Conservation (phyloP, 2,797 vertebrate genomes). For the Aythya fuligula region DNA sequence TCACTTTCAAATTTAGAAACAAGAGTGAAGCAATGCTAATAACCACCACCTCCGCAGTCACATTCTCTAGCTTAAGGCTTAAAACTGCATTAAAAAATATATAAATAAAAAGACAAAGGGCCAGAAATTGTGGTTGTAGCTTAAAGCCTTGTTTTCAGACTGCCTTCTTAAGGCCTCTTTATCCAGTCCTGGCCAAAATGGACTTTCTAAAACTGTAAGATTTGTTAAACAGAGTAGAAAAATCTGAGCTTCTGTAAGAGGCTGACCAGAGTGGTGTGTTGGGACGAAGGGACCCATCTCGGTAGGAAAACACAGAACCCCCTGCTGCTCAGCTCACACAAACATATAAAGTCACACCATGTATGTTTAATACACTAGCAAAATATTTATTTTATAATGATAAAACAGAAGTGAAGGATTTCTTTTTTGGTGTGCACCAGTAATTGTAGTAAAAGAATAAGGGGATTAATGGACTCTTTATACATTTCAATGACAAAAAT, state of each 20-base stretch:
- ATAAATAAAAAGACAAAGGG: neutral
- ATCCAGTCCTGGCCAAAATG: neutral
- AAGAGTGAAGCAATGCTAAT: neutral
- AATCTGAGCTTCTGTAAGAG: neutral
- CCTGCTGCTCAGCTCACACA: neutral
- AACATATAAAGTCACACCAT: slow-evolving; percentile 49
- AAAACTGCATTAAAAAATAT: neutral
- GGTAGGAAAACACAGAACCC: neutral
- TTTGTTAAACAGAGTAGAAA: neutral
- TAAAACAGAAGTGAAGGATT: slow-evolving; percentile 83
- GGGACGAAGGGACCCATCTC: neutral
- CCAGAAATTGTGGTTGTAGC: neutral
- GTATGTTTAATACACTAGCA: slow-evolving; percentile 81
- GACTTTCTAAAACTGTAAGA: neutral
- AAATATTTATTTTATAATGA: slow-evolving; percentile 86
- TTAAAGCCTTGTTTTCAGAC: neutral
- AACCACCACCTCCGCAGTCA: neutral
- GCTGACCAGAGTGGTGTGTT: neutral
- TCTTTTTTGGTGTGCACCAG: slow-evolving; percentile 84
- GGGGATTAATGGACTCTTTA: slow-evolving; percentile 82
- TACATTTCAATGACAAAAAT: slow-evolving; percentile 79
- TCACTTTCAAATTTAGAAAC: neutral
- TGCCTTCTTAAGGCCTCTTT: neutral
- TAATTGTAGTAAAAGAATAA: slow-evolving; percentile 82
- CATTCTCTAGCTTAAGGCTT: neutral